Evolutionary conservation across 2,888 invertebrate genomes (phyloP), one percentile per base, ranked within the genome.

Genomic region (Allacma fusca): DNA sequence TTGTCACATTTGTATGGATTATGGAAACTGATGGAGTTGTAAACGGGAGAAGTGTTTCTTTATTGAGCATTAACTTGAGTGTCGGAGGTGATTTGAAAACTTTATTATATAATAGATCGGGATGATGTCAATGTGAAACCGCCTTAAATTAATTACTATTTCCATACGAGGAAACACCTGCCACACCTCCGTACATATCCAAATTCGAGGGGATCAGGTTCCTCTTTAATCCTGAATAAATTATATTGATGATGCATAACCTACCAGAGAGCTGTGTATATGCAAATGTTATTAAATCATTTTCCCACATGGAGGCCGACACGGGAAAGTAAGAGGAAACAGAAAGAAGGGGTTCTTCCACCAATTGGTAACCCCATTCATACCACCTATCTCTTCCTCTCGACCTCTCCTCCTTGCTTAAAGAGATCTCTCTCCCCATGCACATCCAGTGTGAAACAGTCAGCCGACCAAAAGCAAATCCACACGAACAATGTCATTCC

Each of bases 381-480:
- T 34, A 34, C 9, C 34, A 34, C 4, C 34, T 34, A 34, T 34
- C 9, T 7, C 4, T 34, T 34, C n/a, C n/a, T n/a, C n/a, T 34
- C 34, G 4, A 9, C 34, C 34, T 7, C 9, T 34, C 9, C 9
- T 9, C 34, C 34, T 4, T 34, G 9, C 34, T 34, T 34, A 34
- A 34, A 34, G 5, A 34, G 34, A 34, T 34, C n/a, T n/a, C n/a
- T 34, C 4, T 34, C 34, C 34, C 34, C 34, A n/a, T 65, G n/a
- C 65, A 28, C 28, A 16, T 29, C 24, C 28, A 28, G n/a, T 62
- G 34, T 5, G n/a, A 50, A 44, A 26, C 40, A 70, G 24, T 70
- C 70, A 50, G 50, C 26, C 21, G 70, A 70, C 50, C 70, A 50
- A 44, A 70, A 70, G 26, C 70, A 70, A 21, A 50, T 23, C 69